phyloP scores from a whole-genome alignment of 2,113 vertebrate genomes.

The Plecotus auritus region DNA sequence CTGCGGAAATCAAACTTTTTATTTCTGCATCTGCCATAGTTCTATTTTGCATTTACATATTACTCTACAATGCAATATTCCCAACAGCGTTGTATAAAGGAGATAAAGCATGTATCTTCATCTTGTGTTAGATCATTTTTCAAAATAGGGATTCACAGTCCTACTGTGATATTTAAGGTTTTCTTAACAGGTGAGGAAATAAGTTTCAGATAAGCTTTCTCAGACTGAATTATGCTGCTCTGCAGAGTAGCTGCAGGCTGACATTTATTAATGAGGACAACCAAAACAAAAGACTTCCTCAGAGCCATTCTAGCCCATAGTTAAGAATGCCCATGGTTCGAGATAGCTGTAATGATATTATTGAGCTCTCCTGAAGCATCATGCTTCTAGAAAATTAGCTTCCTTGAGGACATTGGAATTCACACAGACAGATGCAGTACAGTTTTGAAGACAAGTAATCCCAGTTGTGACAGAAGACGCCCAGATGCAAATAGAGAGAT shows the following conservation, averaged over 20 bases:
- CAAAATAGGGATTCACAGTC: background rate
- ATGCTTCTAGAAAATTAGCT: background rate
- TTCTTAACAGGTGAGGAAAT: background rate
- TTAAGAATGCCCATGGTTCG: too few species aligned
- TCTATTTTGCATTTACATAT: background rate
- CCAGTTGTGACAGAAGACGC: background rate
- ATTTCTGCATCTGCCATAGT: background rate
- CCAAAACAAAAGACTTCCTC: background rate
- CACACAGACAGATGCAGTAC: background rate
- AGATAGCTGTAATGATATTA: rapidly evolving
- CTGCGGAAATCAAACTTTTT: background rate
- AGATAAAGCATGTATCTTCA: background rate
- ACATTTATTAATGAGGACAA: background rate
- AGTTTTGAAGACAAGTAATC: background rate
- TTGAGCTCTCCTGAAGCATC: rapidly evolving
- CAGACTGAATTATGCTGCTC: background rate
- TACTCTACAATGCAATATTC: background rate
- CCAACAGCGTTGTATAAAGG: background rate
- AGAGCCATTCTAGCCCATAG: background rate
- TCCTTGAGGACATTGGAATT: background rate
- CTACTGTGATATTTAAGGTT: background rate
- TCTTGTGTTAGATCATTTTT: background rate
- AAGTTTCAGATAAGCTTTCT: background rate
- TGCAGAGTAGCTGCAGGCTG: background rate
- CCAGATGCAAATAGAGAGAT: background rate